phyloP scores from a whole-genome alignment of 2,797 vertebrate genomes.

The Notamacropus eugenii region DNA sequence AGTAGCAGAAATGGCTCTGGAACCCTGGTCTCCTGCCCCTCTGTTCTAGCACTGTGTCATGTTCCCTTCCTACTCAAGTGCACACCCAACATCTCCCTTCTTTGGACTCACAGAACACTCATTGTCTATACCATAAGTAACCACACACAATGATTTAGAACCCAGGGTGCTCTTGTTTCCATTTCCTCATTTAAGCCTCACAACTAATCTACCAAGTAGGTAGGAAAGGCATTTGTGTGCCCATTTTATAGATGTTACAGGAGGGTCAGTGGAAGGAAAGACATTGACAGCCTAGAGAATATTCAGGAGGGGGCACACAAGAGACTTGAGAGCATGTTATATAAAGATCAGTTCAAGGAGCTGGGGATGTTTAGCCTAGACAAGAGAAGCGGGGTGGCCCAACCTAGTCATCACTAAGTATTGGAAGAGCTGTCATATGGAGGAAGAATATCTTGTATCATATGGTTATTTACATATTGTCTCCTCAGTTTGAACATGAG shows the following conservation, averaged over 20 bases:
- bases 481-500: not conserved
- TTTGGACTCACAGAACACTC: not conserved
- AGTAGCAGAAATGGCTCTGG: not conserved
- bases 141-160: not conserved
- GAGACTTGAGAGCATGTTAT: not conserved
- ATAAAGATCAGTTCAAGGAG: not conserved
- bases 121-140: not conserved
- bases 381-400: not conserved
- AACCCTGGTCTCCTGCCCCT: not conserved
- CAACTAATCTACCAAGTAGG: not conserved
- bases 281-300: not conserved
- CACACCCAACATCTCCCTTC: not conserved
- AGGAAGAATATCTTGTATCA: not conserved
- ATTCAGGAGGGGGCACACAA: not conserved
- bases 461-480: not conserved
- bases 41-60: rapidly evolving
- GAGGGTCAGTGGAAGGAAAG: not conserved
- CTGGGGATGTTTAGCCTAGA: not conserved
- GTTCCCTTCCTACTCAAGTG: not conserved
- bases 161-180: not conserved
- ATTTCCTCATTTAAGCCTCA: not conserved
- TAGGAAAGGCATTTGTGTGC: not conserved
- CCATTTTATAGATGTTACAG: not conserved
- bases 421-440: not conserved
- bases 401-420: not conserved